Evolutionary conservation across 23 tunicate species (phyloP).

Genomic region (Botrylloides violaceus): DNA sequence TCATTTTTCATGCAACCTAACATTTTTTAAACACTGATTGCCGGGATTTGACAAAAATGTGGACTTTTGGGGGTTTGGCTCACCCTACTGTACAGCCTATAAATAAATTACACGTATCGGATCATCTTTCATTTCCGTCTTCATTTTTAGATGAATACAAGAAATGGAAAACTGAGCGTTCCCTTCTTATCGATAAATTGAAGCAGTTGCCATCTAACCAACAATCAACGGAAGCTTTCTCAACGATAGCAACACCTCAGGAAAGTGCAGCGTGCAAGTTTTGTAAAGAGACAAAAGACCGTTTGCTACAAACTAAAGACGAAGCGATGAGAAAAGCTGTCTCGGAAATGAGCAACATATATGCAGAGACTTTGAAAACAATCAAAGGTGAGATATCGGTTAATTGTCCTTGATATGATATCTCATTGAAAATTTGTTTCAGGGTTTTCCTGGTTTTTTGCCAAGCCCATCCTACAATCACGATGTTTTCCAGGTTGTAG

Average conservation of each 20-base stretch:
- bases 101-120: no score
- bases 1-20: no score
- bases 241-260: background rate
- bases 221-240: background rate
- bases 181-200: slow-evolving; percentile 16
- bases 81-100: no score
- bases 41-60: no score
- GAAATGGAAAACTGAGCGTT: slow-evolving; percentile 77
- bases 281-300: slow-evolving; percentile 7
- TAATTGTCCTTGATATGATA: no score
- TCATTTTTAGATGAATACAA: slow-evolving; percentile 59
- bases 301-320: slow-evolving; percentile 6
- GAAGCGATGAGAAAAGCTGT: slow-evolving; percentile 15
- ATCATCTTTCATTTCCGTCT: no score
- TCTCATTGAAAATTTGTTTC: no score
- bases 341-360: slow-evolving; percentile 15
- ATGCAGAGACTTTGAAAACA: slow-evolving; percentile 9
- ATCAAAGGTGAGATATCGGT: slow-evolving; percentile 14
- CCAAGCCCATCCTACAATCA: no score
- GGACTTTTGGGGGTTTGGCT: no score
- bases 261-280: slow-evolving; percentile 4
- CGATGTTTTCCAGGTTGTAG: no score
- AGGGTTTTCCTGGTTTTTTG: no score
- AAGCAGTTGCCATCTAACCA: background rate
- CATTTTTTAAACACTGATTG: no score